Conservation (phyloP, 1,140 invertebrate species). For the Heliconius hewitsoni region DNA sequence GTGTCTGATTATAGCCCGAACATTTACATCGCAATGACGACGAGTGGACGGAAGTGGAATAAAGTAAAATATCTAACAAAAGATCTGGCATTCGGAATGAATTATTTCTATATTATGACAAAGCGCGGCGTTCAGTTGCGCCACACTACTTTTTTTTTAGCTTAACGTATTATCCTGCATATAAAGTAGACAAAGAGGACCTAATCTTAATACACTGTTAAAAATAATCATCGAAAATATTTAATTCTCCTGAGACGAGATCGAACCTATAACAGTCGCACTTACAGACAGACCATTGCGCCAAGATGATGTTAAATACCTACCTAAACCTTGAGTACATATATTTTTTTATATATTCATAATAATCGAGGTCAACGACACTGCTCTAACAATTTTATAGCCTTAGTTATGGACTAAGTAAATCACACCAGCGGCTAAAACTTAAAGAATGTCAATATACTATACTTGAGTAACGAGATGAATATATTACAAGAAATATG, state of each 20-base stretch:
- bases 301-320: background rate
- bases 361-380: slow-evolving; percentile 7
- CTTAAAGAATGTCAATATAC: background rate
- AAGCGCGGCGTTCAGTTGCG: too few species aligned
- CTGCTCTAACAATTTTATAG: slow-evolving; percentile 4
- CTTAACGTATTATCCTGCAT: too few species aligned
- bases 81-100: too few species aligned
- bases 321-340: background rate
- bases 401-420: background rate
- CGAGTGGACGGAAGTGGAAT: background rate
- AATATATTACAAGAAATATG: background rate
- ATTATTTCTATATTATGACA: too few species aligned
- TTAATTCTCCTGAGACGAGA: too few species aligned
- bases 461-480: background rate
- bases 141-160: too few species aligned
- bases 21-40: slow-evolving; percentile 20
- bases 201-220: too few species aligned
- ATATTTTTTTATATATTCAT: background rate
- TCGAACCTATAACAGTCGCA: background rate
- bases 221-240: too few species aligned
- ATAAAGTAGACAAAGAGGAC: too few species aligned
- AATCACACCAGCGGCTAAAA: slow-evolving; percentile 7
- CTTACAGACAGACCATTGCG: background rate
- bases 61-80: background rate
- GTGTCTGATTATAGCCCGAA: background rate